A percentile compares a stretch with the other conserved stretches of the same genome.
These are phyloP conservation scores for Sus cebifrons DNA, from an alignment of 2,797 vertebrate genomes.

Conservation along the genomic window DNA sequence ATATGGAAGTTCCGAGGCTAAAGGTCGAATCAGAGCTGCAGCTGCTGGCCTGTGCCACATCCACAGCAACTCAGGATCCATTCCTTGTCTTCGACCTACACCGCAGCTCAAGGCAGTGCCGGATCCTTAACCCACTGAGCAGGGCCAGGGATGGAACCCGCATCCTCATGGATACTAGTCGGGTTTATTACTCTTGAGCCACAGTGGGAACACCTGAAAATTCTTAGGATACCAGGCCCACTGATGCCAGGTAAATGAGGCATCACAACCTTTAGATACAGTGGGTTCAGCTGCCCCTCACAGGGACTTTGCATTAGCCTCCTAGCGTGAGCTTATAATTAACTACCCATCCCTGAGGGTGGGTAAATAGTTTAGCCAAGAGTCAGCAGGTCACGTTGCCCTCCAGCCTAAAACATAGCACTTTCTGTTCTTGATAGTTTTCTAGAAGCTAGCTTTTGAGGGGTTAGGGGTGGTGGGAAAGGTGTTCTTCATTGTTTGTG, in stretches of 20 bases:
- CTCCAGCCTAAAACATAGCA: conserved; percentile 38
- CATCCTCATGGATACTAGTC: too few relatives aligned
- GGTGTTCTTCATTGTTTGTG: not conserved
- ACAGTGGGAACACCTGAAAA: not conserved
- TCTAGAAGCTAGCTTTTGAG: conserved; percentile 37
- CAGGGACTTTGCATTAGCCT: not conserved
- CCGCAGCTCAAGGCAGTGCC: too few relatives aligned
- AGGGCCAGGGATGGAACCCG: too few relatives aligned
- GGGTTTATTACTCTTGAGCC: too few relatives aligned
- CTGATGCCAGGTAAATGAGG: not conserved
- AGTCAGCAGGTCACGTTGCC: conserved; percentile 19
- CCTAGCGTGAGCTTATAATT: conserved; percentile 57
- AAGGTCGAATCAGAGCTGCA: too few relatives aligned
- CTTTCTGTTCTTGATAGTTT: conserved; percentile 57
- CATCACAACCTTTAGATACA: not conserved
- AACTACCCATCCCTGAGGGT: conserved; percentile 40
- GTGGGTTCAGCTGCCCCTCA: conserved; percentile 14
- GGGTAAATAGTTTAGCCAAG: conserved; percentile 35
- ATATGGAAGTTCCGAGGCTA: too few relatives aligned
- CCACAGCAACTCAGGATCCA: too few relatives aligned
- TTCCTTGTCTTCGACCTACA: too few relatives aligned
- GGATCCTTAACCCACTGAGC: too few relatives aligned
- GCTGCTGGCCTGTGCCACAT: too few relatives aligned
- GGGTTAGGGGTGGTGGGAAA: too few relatives aligned
- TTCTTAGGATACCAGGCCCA: not conserved